These are phyloP conservation scores for Indicator indicator DNA, from an alignment of 2,113 vertebrate species.

Conservation along the genomic window DNA sequence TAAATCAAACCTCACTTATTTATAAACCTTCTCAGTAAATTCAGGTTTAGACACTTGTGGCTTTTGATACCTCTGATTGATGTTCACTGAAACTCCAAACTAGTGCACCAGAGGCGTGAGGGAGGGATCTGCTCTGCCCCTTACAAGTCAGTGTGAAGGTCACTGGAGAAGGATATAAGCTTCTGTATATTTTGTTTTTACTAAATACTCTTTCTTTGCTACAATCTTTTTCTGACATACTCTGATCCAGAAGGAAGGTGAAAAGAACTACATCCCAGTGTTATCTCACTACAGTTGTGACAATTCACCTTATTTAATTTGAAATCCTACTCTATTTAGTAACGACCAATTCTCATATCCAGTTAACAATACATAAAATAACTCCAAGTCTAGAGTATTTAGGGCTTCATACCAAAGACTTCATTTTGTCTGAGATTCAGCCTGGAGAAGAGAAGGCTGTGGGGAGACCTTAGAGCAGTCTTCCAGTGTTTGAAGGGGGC, in stretches of 20 bases:
- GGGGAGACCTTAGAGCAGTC: too few relatives aligned
- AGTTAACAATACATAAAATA: background rate
- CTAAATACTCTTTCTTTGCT: background rate
- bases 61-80: accelerated
- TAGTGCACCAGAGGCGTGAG: background rate
- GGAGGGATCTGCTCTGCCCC: background rate
- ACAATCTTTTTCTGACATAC: background rate
- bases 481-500: too few relatives aligned
- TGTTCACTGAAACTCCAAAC: background rate
- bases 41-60: background rate
- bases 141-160: background rate
- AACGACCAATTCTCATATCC: background rate
- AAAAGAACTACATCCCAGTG: background rate
- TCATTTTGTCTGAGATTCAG: background rate
- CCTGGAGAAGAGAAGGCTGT: too few relatives aligned
- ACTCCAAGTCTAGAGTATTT: background rate
- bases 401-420: background rate
- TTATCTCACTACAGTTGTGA: background rate
- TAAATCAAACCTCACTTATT: background rate
- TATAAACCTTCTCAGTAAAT: background rate
- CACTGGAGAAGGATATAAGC: background rate
- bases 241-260: background rate
- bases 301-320: background rate
- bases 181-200: background rate
- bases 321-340: background rate